A percentile compares a stretch with the other conserved stretches of the same genome.
Conservation (phyloP, 1,140 invertebrate genomes). For the Zaprionus davidi region DNA sequence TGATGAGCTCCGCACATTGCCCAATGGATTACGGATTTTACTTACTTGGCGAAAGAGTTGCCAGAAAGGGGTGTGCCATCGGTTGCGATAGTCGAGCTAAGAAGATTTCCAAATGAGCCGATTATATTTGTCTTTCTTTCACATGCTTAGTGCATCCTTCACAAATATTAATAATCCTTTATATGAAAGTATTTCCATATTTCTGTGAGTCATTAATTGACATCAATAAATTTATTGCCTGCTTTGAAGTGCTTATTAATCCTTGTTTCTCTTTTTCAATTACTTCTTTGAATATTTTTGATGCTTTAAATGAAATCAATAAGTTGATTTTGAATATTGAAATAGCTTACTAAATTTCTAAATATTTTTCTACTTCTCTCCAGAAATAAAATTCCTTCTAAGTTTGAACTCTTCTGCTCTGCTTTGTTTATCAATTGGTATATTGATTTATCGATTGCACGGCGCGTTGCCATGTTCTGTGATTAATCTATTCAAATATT, state of each 20-base stretch:
- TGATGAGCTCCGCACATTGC: constrained; percentile 60
- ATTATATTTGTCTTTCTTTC: neutral
- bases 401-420: neutral
- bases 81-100: neutral
- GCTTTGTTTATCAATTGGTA: neutral
- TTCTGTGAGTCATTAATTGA: neutral
- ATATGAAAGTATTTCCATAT: neutral
- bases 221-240: neutral
- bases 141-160: too few species aligned
- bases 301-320: too few species aligned
- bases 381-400: too few species aligned
- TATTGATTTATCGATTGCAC: neutral
- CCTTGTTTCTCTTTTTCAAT: too few species aligned
- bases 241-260: too few species aligned
- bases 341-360: too few species aligned
- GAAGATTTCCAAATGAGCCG: neutral
- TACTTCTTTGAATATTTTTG: too few species aligned
- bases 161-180: too few species aligned
- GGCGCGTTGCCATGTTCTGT: neutral
- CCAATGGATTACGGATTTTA: constrained; percentile 16
- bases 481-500: constrained; percentile 4
- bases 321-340: too few species aligned
- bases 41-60: constrained; percentile 24
- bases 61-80: neutral
- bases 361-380: too few species aligned